Percentiles rank a stretch among this genome's conserved stretches.
Conservation (phyloP, 2,888 invertebrate genomes). For the Euproctis similis region DNA sequence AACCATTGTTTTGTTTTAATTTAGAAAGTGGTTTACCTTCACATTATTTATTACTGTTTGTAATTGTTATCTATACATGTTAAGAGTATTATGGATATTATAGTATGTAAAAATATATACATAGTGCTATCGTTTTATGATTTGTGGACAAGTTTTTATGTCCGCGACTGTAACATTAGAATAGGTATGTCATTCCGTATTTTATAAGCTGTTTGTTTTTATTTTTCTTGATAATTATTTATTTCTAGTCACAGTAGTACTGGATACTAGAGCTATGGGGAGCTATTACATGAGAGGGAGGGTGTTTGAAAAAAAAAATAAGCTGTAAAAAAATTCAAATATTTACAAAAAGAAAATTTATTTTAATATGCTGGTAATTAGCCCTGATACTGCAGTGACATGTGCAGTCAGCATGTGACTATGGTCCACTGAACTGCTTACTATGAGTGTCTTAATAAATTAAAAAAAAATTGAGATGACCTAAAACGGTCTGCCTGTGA, state of each 20-base stretch:
- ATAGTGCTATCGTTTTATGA: slow-evolving; percentile 9
- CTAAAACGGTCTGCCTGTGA: too few relatives aligned
- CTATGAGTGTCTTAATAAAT: too few relatives aligned
- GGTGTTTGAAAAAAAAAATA: slow-evolving; percentile 5
- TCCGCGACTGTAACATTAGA: slow-evolving; percentile 29
- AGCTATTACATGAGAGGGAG: slow-evolving; percentile 7
- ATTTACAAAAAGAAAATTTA: slow-evolving; percentile 1
- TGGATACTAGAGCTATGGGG: slow-evolving; percentile 48
- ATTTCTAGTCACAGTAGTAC: slow-evolving; percentile 65
- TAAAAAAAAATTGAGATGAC: too few relatives aligned
- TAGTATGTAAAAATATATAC: slow-evolving; percentile 3
- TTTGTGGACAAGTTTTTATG: slow-evolving; percentile 28
- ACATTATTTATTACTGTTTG: too few relatives aligned
- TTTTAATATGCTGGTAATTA: slow-evolving; percentile 4
- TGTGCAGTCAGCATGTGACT: too few relatives aligned
- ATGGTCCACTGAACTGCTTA: too few relatives aligned
- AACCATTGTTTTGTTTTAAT: too few relatives aligned
- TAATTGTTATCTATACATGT: too few relatives aligned
- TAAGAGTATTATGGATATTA: slow-evolving; percentile 3
- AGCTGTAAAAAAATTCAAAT: too few relatives aligned
- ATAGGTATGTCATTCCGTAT: slow-evolving; percentile 35
- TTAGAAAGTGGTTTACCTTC: too few relatives aligned
- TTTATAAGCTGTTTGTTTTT: slow-evolving; percentile 15
- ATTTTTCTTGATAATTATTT: slow-evolving; percentile 29
- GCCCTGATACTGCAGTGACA: too few relatives aligned